A percentile compares a stretch with the other conserved stretches of the same genome.
phyloP scores from a whole-genome alignment of 2,797 vertebrate species.

The Gymnoscopelus microlampas region DNA sequence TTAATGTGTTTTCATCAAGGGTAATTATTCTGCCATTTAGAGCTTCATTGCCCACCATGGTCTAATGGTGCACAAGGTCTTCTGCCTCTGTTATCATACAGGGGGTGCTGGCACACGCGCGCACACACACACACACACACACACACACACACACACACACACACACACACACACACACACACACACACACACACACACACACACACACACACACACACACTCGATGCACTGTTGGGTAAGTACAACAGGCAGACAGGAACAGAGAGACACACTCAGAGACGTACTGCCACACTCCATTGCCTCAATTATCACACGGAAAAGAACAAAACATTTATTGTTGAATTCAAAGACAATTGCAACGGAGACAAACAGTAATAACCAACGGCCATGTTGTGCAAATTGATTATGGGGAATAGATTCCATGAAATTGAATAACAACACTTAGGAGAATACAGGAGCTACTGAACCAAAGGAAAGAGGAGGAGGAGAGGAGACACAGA shows the following conservation, averaged over 20 bases:
- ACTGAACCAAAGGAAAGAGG: constrained; percentile 44
- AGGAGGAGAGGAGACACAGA: neutral
- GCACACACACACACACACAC: constrained; percentile 7
- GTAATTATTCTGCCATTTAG: constrained; percentile 49
- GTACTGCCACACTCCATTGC: constrained; percentile 60
- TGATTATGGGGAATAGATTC: constrained; percentile 65
- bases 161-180: constrained; percentile 16
- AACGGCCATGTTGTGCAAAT: constrained; percentile 67
- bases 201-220: constrained; percentile 5
- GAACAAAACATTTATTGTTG: constrained; percentile 67
- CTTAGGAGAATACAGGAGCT: constrained; percentile 43
- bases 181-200: constrained; percentile 6
- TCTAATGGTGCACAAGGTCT: constrained; percentile 38
- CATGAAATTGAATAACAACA: constrained; percentile 74
- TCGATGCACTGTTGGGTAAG: neutral
- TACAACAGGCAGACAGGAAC: constrained; percentile 8
- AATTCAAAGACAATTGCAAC: constrained; percentile 62
- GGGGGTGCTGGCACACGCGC: constrained; percentile 11
- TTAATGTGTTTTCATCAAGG: constrained; percentile 30
- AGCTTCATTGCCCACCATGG: constrained; percentile 14
- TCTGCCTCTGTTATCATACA: neutral
- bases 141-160: neutral
- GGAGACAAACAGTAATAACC: constrained; percentile 63
- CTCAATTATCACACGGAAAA: constrained; percentile 64
- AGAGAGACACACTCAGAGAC: constrained; percentile 46